phyloP scores from a whole-genome alignment of 2,888 invertebrate genomes.

The Pemphredon lugubris region DNA sequence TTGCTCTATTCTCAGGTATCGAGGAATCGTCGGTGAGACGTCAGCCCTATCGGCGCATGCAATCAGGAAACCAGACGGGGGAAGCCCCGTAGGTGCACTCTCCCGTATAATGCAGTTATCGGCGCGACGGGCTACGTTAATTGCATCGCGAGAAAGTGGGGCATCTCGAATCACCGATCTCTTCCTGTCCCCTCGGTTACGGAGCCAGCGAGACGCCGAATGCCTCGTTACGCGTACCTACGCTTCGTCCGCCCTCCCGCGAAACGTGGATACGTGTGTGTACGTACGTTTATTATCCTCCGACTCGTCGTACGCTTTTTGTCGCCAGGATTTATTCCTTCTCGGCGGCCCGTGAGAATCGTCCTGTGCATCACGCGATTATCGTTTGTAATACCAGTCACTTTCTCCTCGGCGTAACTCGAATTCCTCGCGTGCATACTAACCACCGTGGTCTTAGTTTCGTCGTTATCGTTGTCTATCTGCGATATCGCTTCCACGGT shows the following conservation, averaged over 20 bases:
- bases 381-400: constrained; percentile 32
- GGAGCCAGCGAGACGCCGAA: constrained; percentile 9
- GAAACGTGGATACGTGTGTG: no score
- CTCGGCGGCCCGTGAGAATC: constrained; percentile 50
- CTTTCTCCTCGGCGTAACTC: constrained; percentile 50
- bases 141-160: constrained; percentile 63
- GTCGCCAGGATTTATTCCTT: constrained; percentile 41
- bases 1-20: constrained; percentile 6
- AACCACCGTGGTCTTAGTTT: no score
- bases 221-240: constrained; percentile 23
- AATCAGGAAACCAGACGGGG: constrained; percentile 53
- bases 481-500: no score
- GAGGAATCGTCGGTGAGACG: constrained; percentile 41
- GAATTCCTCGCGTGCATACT: constrained; percentile 38
- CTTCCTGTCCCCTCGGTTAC: constrained; percentile 35
- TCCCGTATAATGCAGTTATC: constrained; percentile 64
- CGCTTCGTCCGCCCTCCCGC: constrained; percentile 20
- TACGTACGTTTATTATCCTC: no score
- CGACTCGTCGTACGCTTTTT: no score
- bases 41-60: constrained; percentile 44
- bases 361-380: constrained; percentile 42
- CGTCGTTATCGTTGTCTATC: no score
- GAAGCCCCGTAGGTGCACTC: constrained; percentile 60
- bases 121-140: constrained; percentile 56
- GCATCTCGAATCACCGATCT: constrained; percentile 53